phyloP scores from a whole-genome alignment of 2,113 vertebrate genomes.

The Theropithecus gelada region DNA sequence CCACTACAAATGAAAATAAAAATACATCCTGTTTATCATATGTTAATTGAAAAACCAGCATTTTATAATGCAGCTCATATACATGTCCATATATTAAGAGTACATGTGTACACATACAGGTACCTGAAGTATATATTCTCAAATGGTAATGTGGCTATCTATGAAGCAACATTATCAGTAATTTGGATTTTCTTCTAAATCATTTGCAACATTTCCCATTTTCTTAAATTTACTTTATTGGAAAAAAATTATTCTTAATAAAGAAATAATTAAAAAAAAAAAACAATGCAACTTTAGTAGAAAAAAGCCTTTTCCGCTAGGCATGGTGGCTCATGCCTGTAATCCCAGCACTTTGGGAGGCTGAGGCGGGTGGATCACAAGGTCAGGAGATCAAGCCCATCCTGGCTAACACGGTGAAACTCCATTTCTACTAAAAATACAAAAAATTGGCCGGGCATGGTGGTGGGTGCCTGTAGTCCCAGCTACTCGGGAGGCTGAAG shows the following conservation, averaged over 20 bases:
- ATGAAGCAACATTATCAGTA: background rate
- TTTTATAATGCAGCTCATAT: background rate
- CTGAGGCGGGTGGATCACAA: too few species aligned
- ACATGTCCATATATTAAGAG: background rate
- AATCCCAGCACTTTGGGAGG: too few species aligned
- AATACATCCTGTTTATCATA: background rate
- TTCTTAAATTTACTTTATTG: background rate
- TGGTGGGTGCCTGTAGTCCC: too few species aligned
- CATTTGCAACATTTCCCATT: background rate
- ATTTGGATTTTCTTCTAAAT: constrained; percentile 36
- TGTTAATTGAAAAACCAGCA: background rate
- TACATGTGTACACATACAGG: background rate
- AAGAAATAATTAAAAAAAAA: background rate
- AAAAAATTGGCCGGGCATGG: too few species aligned
- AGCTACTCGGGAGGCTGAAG: too few species aligned
- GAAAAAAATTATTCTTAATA: constrained; percentile 1
- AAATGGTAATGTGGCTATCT: background rate
- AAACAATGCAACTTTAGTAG: background rate
- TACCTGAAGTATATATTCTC: background rate
- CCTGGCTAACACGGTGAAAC: too few species aligned
- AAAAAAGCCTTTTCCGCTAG: background rate
- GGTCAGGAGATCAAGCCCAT: too few species aligned
- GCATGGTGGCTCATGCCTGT: too few species aligned
- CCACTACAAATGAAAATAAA: constrained; percentile 23
- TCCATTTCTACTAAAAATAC: too few species aligned